Conservation (phyloP, 2,797 vertebrate genomes). For the Trachops cirrhosus region DNA sequence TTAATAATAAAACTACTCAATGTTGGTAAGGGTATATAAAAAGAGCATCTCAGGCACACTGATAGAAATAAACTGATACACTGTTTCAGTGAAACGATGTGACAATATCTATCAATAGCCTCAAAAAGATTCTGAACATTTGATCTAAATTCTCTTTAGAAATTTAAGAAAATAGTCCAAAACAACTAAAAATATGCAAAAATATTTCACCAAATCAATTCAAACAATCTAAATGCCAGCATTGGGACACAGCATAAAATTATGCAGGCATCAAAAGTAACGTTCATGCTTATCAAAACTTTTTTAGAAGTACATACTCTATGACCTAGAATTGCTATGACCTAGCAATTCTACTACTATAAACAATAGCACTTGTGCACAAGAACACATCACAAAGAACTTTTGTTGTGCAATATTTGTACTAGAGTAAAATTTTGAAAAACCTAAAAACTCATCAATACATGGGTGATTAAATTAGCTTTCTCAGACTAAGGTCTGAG, state of each 20-base stretch:
- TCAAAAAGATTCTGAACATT: not conserved
- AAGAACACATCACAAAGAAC: not conserved
- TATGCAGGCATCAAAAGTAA: conserved; percentile 4
- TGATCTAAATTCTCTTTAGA: conserved; percentile 9
- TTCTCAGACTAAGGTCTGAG: not conserved
- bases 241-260: not conserved
- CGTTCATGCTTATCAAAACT: not conserved
- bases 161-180: conserved; percentile 31
- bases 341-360: not conserved
- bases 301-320: not conserved
- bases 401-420: not conserved
- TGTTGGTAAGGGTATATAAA: not conserved
- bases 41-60: not conserved
- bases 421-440: not conserved
- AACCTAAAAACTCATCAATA: not conserved
- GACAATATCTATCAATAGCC: not conserved
- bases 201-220: not conserved
- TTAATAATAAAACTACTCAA: not conserved
- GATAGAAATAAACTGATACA: conserved; percentile 14
- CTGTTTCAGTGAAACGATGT: not conserved
- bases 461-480: not conserved
- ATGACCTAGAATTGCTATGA: not conserved
- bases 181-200: conserved; percentile 28
- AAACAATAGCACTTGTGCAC: not conserved
- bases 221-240: not conserved